These are phyloP conservation scores for Ranitomeya imitator DNA, from an alignment of 2,113 vertebrate genomes.

Conservation along the genomic window DNA sequence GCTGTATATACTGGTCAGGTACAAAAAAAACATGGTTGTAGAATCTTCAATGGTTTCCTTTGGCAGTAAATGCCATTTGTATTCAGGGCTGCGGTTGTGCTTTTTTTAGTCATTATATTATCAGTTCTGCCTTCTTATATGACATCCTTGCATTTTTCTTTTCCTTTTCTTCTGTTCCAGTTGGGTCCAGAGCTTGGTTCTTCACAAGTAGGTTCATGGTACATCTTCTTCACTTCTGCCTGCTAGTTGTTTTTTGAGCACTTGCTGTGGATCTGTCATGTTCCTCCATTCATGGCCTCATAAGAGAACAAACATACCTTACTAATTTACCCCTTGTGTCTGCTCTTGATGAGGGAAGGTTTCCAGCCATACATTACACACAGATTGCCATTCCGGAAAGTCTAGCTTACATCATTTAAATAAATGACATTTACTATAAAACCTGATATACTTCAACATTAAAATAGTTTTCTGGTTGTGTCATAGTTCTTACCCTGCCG, in stretches of 20 bases:
- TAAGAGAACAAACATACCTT: background rate
- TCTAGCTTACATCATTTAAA: background rate
- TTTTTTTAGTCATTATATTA: constrained; percentile 22
- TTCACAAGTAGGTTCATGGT: constrained; percentile 71
- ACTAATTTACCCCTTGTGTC: background rate
- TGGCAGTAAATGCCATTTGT: constrained; percentile 36
- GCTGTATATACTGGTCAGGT: background rate
- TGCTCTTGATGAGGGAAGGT: constrained; percentile 6
- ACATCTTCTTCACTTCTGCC: constrained; percentile 15
- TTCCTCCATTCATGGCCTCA: background rate
- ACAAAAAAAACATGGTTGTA: background rate
- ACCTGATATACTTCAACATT: background rate
- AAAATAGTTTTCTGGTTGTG: constrained; percentile 5
- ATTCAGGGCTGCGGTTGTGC: constrained; percentile 45
- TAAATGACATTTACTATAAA: background rate
- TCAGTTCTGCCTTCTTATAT: constrained; percentile 30
- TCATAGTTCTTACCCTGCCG: background rate
- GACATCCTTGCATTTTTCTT: constrained; percentile 3
- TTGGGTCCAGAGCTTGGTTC: constrained; percentile 66
- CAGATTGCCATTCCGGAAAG: background rate
- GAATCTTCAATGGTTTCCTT: background rate
- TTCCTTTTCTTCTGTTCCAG: constrained; percentile 62
- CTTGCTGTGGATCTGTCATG: constrained; percentile 31
- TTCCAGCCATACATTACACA: background rate
- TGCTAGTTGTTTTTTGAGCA: background rate